These are phyloP conservation scores for Oxyura jamaicensis DNA, from an alignment of 2,113 vertebrate species.

Conservation along the genomic window DNA sequence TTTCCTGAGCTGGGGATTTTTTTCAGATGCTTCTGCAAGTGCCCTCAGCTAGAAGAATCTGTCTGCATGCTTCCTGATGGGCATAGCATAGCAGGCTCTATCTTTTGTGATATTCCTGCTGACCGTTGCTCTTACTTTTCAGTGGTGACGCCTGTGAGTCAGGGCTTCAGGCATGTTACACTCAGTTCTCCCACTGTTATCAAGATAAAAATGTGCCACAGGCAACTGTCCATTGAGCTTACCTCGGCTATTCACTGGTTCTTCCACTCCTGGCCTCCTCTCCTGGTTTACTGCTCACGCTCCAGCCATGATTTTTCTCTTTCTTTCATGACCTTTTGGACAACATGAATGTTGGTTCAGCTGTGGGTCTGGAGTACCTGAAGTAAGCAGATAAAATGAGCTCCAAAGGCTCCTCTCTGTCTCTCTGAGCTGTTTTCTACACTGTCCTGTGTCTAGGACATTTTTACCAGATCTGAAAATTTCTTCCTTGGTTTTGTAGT, in stretches of 20 bases:
- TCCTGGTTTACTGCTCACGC: neutral
- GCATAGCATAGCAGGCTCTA: neutral
- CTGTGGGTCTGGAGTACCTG: neutral
- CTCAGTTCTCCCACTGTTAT: neutral
- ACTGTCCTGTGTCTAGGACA: neutral
- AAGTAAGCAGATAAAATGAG: neutral
- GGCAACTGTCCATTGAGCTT: rapidly evolving
- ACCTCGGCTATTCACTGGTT: neutral
- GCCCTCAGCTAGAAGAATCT: neutral
- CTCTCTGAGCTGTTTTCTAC: neutral
- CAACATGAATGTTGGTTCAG: neutral
- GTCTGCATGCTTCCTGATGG: neutral
- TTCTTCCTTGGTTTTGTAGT: neutral
- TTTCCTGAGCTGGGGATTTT: neutral
- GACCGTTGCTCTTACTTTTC: neutral
- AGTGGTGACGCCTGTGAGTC: neutral
- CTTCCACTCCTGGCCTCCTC: neutral
- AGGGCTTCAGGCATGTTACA: neutral
- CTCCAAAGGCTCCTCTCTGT: neutral
- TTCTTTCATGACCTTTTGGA: neutral
- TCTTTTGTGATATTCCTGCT: neutral
- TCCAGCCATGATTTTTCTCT: neutral
- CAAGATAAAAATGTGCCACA: neutral
- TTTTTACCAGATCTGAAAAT: neutral
- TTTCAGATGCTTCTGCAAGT: neutral